These are phyloP conservation scores for Lycophotia porphyrea DNA, from an alignment of 2,888 invertebrate genomes.

Conservation along the genomic window DNA sequence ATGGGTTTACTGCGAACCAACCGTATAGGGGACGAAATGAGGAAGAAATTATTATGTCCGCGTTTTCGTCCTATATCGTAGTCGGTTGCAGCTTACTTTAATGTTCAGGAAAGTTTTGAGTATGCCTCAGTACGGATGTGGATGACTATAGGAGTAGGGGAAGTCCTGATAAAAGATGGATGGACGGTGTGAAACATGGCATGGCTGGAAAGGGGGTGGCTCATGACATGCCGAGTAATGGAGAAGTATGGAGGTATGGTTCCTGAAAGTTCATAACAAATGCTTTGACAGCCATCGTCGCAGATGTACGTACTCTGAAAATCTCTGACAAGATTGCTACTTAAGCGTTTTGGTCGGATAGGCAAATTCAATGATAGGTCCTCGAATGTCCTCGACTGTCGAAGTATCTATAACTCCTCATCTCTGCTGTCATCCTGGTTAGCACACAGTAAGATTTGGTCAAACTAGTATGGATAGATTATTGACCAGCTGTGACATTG, in stretches of 20 bases:
- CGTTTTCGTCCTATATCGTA: neutral
- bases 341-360: neutral
- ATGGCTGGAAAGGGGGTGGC: neutral
- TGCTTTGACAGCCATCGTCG: too few species aligned
- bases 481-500: neutral
- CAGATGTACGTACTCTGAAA: neutral
- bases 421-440: neutral
- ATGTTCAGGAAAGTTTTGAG: neutral
- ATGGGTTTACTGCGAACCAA: slow-evolving; percentile 29
- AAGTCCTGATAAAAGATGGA: neutral
- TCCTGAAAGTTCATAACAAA: too few species aligned
- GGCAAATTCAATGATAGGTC: neutral
- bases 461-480: neutral
- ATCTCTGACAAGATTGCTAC: neutral
- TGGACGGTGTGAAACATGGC: neutral
- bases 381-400: neutral
- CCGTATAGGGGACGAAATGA: neutral
- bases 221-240: neutral
- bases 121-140: neutral
- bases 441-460: neutral
- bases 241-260: neutral
- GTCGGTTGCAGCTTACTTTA: neutral
- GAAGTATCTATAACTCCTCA: neutral
- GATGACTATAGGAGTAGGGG: neutral
- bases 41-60: slow-evolving; percentile 1